Base-by-base conservation (phyloP, 2,888 invertebrate species). In the Agrilus biguttatus region DNA sequence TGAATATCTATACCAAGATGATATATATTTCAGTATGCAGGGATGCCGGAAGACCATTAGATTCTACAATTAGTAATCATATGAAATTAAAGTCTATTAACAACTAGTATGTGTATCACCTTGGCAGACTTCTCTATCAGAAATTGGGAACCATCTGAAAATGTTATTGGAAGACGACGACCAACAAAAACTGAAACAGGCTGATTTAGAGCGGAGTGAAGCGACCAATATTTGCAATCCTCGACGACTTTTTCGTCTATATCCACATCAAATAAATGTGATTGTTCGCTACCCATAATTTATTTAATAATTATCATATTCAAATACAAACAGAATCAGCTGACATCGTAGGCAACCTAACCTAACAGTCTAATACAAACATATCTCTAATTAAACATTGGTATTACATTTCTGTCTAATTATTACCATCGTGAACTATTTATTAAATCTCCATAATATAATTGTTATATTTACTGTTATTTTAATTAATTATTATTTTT, bases 1-100 rank as follows among this genome's bases (percentile, higher is more conserved):
- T 8, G 81, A 80, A 36, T 80, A 75, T 54, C 83, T 80, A 46
- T 80, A 77, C 80, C 88, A 87, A 2, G 84, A 81, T 19, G 83
- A 80, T 49, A 89, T 73, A 59, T 86, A 91, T 57, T 80, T 81
- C 10, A 91, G 66, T 52, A 92, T 87, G 54, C 79, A 81, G 0
- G 92, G 92, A 67, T 92, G 91, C 0, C 91, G 78, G 63, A 86
- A 80, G 44, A 86, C 77, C 71, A 84, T 81, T 46, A 90, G 71
- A 68, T 86, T 87, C 90, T 91, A 65, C 43, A 76, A 73, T 45
- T 43, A 41, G 40, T 23, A 12, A 45, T 19, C 21, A 10, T 3
- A 17, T 19, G 1, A 37, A 19, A 17, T 19, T 14, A 17, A 21
- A 21, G 7, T 7, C 21, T 14, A 14, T 13, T 14, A 19, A 19